phyloP scores from a whole-genome alignment of 2,113 vertebrate species.

The Heterochromis multidens region DNA sequence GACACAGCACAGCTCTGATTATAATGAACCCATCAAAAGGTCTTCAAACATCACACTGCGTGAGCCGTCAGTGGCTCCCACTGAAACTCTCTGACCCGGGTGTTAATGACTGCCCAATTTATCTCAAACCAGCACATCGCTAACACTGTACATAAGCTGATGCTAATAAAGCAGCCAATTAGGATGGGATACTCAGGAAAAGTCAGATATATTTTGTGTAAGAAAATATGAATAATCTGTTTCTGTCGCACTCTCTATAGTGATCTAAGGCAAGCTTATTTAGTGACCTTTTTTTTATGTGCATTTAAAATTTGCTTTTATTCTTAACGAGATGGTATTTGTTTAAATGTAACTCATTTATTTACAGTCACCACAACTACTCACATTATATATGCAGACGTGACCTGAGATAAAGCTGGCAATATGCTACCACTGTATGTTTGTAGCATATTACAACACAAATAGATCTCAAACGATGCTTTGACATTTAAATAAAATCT shows the following conservation, averaged over 20 bases:
- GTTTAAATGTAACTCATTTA: background rate
- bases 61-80: background rate
- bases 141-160: background rate
- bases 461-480: background rate
- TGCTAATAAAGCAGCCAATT: background rate
- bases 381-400: background rate
- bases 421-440: background rate
- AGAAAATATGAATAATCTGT: background rate
- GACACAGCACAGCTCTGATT: conserved; percentile 44
- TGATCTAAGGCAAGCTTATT: background rate
- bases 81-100: conserved; percentile 9
- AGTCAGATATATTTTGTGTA: background rate
- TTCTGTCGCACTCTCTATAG: background rate
- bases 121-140: background rate
- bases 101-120: background rate
- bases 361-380: background rate
- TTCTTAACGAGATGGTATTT: background rate
- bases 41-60: conserved; percentile 3
- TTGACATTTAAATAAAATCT: background rate
- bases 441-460: background rate
- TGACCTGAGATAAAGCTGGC: background rate
- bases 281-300: background rate
- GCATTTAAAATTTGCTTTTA: background rate
- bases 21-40: conserved; percentile 61
- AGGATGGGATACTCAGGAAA: background rate